These are phyloP conservation scores for Cephus cinctus DNA, from an alignment of 1,140 invertebrate species.

Conservation along the genomic window DNA sequence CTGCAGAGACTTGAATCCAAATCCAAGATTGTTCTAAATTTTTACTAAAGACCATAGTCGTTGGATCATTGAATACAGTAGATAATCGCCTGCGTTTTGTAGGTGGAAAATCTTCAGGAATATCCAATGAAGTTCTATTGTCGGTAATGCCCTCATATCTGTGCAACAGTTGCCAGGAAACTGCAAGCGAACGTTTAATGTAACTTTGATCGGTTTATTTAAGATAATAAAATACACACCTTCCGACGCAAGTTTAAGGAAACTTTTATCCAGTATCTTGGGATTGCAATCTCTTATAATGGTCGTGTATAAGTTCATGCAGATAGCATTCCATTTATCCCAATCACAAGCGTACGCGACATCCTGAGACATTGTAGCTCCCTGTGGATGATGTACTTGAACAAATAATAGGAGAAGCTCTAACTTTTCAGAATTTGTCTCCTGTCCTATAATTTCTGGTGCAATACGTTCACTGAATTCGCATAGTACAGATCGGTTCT, in stretches of 20 bases:
- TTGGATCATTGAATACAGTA: slow-evolving; percentile 18
- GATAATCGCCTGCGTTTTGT: slow-evolving; percentile 26
- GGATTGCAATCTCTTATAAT: slow-evolving; percentile 32
- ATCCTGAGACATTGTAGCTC: slow-evolving; percentile 20
- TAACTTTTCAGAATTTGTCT: slow-evolving; percentile 34
- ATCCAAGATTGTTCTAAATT: slow-evolving; percentile 28
- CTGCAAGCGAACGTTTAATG: neutral
- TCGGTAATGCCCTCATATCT: neutral
- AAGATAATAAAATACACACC: slow-evolving; percentile 21
- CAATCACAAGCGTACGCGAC: slow-evolving; percentile 28
- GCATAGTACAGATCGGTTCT: slow-evolving; percentile 35
- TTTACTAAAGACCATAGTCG: slow-evolving; percentile 26
- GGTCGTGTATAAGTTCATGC: slow-evolving; percentile 26
- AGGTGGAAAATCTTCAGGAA: slow-evolving; percentile 2
- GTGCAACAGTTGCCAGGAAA: neutral
- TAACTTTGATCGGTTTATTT: neutral
- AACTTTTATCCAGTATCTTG: slow-evolving; percentile 19
- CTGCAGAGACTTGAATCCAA: slow-evolving; percentile 33
- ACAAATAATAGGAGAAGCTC: slow-evolving; percentile 35
- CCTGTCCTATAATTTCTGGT: slow-evolving; percentile 23
- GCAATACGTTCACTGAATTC: slow-evolving; percentile 39
- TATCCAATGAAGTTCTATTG: neutral
- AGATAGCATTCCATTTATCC: slow-evolving; percentile 36
- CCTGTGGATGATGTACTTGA: slow-evolving; percentile 41
- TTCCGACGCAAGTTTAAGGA: slow-evolving; percentile 33